phyloP scores from a whole-genome alignment of 2,113 vertebrate genomes.

The Neoarius graeffei region DNA sequence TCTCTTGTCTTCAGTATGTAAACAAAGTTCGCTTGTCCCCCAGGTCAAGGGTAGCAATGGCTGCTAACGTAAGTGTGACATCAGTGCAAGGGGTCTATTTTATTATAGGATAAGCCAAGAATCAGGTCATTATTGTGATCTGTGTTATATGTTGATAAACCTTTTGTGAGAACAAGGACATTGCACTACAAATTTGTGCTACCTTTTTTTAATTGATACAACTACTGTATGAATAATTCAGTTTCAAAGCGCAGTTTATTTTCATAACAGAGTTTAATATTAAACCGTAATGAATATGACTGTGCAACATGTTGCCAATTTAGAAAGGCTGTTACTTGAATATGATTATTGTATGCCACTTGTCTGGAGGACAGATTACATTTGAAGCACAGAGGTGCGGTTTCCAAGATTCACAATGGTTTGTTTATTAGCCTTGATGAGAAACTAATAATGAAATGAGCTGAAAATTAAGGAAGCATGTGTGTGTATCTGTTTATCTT shows the following conservation, averaged over 20 bases:
- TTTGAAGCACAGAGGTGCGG: not conserved
- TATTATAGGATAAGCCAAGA: too few species aligned
- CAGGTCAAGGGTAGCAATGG: too few species aligned
- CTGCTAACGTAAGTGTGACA: too few species aligned
- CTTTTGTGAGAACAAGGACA: not conserved
- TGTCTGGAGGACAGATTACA: not conserved
- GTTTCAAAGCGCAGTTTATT: not conserved
- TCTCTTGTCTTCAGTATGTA: too few species aligned
- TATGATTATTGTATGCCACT: not conserved
- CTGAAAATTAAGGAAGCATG: not conserved
- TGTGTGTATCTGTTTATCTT: not conserved
- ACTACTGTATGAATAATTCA: not conserved
- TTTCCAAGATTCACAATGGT: not conserved
- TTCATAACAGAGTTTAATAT: not conserved
- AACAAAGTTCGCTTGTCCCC: too few species aligned
- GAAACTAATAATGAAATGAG: not conserved
- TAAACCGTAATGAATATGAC: not conserved
- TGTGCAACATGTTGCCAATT: not conserved
- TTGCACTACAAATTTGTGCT: not conserved
- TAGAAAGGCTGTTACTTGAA: not conserved
- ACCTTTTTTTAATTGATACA: too few species aligned
- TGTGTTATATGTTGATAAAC: not conserved
- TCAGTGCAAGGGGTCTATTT: too few species aligned
- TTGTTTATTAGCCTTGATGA: not conserved
- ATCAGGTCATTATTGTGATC: too few species aligned